Evolutionary conservation across 2,113 vertebrate genomes (phyloP).

Genomic region (Sinocyclocheilus rhinocerous): DNA sequence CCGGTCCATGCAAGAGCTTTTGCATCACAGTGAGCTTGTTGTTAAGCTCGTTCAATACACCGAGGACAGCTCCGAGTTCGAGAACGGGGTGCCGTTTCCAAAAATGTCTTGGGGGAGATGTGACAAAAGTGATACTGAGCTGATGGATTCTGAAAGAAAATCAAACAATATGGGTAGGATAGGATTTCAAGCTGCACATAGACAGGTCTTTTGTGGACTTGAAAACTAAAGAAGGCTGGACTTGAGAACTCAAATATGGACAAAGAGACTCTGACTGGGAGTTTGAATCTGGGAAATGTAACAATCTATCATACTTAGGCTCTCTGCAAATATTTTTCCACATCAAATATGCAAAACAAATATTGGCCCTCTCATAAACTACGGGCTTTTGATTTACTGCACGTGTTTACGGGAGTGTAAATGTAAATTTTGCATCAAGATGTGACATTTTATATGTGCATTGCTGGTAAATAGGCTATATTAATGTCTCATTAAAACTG

Average conservation of each 20-base stretch:
- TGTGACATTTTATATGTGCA: constrained; percentile 9
- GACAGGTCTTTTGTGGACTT: constrained; percentile 58
- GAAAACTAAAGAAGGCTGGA: constrained; percentile 36
- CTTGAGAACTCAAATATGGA: constrained; percentile 46
- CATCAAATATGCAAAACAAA: constrained; percentile 37
- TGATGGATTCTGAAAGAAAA: constrained; percentile 62
- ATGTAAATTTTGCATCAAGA: constrained; percentile 2
- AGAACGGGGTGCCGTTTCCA: constrained; percentile 35
- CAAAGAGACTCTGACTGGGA: constrained; percentile 49
- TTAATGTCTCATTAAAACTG: constrained; percentile 8
- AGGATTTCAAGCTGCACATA: constrained; percentile 61
- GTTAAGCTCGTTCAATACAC: constrained; percentile 36
- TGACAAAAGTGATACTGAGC: constrained; percentile 63
- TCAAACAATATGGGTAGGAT: constrained; percentile 61
- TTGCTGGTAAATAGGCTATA: neutral
- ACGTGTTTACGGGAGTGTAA: neutral
- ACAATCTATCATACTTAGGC: constrained; percentile 46
- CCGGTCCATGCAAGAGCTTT: neutral
- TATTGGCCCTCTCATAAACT: constrained; percentile 10
- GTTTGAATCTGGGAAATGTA: constrained; percentile 41
- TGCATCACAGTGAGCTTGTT: constrained; percentile 51
- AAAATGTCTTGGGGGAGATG: constrained; percentile 52
- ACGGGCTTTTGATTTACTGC: constrained; percentile 18
- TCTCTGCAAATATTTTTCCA: constrained; percentile 47
- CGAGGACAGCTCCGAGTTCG: constrained; percentile 31